Percentiles rank a stretch among this genome's conserved stretches.
Conservation (phyloP, 2,113 vertebrate genomes). For the Acanthisitta chloris region DNA sequence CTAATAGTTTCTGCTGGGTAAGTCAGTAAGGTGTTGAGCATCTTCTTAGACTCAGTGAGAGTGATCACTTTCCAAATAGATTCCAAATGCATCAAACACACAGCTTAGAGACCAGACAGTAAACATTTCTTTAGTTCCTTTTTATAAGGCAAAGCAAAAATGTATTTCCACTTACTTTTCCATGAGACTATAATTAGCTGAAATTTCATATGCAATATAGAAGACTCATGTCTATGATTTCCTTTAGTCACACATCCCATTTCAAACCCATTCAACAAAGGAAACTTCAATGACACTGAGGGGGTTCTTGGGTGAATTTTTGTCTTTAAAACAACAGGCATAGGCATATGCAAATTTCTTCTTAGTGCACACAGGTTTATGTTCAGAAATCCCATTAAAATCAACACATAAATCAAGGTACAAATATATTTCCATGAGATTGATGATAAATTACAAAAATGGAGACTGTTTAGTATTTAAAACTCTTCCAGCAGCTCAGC, state of each 20-base stretch:
- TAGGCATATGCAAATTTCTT: constrained; percentile 15
- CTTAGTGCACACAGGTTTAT: neutral
- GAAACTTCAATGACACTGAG: neutral
- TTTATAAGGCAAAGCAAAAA: neutral
- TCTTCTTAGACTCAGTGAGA: neutral
- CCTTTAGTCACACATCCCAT: neutral
- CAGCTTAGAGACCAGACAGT: neutral
- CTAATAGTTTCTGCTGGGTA: neutral
- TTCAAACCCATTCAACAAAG: constrained; percentile 5
- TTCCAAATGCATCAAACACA: neutral
- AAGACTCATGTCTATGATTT: neutral
- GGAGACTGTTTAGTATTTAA: constrained; percentile 1
- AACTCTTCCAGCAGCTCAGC: neutral
- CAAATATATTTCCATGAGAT: neutral
- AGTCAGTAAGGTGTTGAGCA: neutral
- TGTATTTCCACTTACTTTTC: neutral
- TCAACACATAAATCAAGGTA: constrained; percentile 31
- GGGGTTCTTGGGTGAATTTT: neutral
- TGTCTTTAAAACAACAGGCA: constrained; percentile 22
- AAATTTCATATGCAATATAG: neutral
- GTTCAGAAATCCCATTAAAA: constrained; percentile 8
- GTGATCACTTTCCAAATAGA: neutral
- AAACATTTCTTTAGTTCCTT: neutral
- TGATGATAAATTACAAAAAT: neutral
- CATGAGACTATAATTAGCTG: neutral